Base-by-base conservation (phyloP, 1,140 invertebrate species). In the Charaxes varanes region DNA sequence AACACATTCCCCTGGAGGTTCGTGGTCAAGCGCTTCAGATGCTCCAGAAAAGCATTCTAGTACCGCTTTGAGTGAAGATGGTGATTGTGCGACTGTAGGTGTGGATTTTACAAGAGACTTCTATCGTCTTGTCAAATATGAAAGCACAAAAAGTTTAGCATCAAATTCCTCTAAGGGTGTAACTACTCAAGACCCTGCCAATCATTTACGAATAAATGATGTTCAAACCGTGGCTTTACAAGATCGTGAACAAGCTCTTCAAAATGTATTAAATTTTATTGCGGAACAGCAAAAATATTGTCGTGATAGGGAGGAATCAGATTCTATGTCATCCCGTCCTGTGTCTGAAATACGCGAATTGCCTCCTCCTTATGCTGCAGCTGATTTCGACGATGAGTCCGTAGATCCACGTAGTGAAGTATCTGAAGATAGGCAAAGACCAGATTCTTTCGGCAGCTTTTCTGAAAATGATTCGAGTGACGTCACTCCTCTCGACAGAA, bases 101-200 rank as follows among this genome's bases (percentile, higher is more conserved):
- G 88, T 90, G 2, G 90, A 92, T 70, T 93, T 93, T 51, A 93
- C 91, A 3, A 82, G 91, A 43, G 92, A 93, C 73, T 93, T 93
- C 74, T 88, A 88, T 61, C 86, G 91, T 14, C 86, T 93, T 31
- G 92, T 93, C 17, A 92, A 92, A 74, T 92, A 92, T 59, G 92
- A 92, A 74, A 93, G 91, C 67, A 91, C 89, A 38, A 92, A 91
- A 64, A 92, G 91, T 66, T 79, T 93, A 58, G 90, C 91, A n/a
- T 91, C 90, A 4, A 91, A 89, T 37, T 92, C 91, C 10, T 92
- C 91, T 12, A 86, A 87, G 60, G 87, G 88, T 35, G 60, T 87
- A 8, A 78, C 86, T 1, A 77, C 84, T 7, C 84, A 85, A 43
- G 85, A 79, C 41, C 63, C 72, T 4, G 68, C 56, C 18, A 74